Percentiles rank a stretch among this genome's conserved stretches.
Conservation (phyloP, 2,888 invertebrate genomes). For the Lasioglossum calceatum region DNA sequence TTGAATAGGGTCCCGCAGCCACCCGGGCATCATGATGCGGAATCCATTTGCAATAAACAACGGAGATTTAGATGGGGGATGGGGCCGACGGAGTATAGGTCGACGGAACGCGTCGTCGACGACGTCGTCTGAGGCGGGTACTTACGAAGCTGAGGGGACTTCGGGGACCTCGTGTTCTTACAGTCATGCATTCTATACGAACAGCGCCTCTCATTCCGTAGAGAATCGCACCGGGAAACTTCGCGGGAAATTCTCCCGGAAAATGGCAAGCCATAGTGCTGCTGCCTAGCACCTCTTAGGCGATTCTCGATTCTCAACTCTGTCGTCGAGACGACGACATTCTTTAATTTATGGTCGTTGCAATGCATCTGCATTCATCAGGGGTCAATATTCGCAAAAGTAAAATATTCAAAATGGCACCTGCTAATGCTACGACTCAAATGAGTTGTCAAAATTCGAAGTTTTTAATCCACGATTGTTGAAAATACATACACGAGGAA, state of each 20-base stretch:
- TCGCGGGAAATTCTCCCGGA: neutral
- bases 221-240: neutral
- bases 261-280: neutral
- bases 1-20: constrained; percentile 79
- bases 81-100: constrained; percentile 51
- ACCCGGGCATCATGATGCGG: constrained; percentile 81
- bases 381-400: neutral
- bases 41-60: constrained; percentile 85
- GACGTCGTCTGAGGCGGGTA: constrained; percentile 74
- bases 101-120: constrained; percentile 75
- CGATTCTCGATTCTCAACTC: constrained; percentile 10
- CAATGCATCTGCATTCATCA: neutral
- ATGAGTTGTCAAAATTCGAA: too few species aligned
- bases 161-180: constrained; percentile 79
- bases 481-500: neutral
- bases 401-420: too few species aligned
- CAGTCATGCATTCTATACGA: constrained; percentile 84
- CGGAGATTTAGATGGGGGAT: constrained; percentile 79
- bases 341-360: neutral
- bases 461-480: too few species aligned
- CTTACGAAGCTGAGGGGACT: constrained; percentile 81
- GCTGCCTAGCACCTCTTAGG: constrained; percentile 49
- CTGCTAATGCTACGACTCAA: too few species aligned
- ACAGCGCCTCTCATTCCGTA: constrained; percentile 76
- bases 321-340: neutral